A percentile compares a stretch with the other conserved stretches of the same genome.
These are phyloP conservation scores for Oryzaephilus surinamensis DNA, from an alignment of 1,140 invertebrate genomes.

Conservation along the genomic window DNA sequence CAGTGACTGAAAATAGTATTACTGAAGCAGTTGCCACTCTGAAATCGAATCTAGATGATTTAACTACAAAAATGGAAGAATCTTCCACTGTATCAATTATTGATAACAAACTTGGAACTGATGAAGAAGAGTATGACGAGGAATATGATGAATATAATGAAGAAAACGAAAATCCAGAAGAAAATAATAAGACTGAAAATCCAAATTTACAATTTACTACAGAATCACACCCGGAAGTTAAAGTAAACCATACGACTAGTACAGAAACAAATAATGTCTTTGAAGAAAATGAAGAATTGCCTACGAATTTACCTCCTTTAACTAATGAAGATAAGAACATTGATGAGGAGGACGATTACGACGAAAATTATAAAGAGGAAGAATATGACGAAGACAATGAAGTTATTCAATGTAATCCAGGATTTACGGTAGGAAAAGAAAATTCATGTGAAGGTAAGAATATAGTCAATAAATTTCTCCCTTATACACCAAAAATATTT, in stretches of 20 bases:
- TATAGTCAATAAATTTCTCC: not conserved
- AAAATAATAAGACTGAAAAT: not conserved
- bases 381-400: not conserved
- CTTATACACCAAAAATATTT: not conserved
- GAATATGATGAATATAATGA: conserved; percentile 16
- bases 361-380: conserved; percentile 9
- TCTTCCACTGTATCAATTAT: not conserved
- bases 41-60: not conserved
- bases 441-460: too few relatives aligned
- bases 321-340: conserved; percentile 4
- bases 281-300: not conserved
- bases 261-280: not conserved
- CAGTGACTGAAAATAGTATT: not conserved
- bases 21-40: not conserved
- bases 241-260: not conserved
- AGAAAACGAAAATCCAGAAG: not conserved
- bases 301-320: too few relatives aligned
- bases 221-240: too few relatives aligned
- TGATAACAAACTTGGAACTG: too few relatives aligned
- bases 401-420: conserved; percentile 10
- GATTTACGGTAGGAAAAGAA: conserved; percentile 10
- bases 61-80: not conserved
- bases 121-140: conserved; percentile 9
- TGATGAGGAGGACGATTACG: conserved; percentile 6
- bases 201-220: not conserved